These are phyloP conservation scores for Lepidurus packardi DNA, from an alignment of 1,140 invertebrate species.

Conservation along the genomic window DNA sequence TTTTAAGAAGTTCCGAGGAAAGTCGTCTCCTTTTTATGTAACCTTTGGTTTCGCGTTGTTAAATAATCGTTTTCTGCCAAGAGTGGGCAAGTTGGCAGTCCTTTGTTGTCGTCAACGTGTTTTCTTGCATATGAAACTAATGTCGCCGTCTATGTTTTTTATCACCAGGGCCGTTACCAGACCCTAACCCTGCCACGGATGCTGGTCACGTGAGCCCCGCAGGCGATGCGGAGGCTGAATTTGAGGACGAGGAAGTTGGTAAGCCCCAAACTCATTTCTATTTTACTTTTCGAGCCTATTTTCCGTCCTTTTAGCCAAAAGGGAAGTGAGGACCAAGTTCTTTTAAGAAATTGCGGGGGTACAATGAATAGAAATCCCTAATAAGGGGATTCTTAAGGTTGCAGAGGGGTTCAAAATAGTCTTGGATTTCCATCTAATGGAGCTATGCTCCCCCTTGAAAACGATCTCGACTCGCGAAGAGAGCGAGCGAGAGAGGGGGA, in stretches of 20 bases:
- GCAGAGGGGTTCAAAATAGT: background rate
- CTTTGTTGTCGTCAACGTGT: slow-evolving; percentile 18
- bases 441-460: background rate
- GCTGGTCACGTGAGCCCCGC: background rate
- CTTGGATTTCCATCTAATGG: background rate
- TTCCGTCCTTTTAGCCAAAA: background rate
- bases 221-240: background rate
- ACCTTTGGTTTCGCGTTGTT: background rate
- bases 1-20: background rate
- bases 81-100: background rate
- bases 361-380: slow-evolving; percentile 11
- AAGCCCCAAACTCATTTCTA: background rate
- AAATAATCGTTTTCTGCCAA: background rate
- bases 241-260: background rate
- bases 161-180: background rate
- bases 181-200: slow-evolving; percentile 12
- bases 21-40: background rate
- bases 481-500: background rate
- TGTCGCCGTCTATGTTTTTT: background rate
- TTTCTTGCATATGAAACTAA: slow-evolving; percentile 19
- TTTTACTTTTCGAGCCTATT: background rate
- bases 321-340: background rate
- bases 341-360: background rate
- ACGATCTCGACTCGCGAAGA: background rate
- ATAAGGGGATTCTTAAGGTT: slow-evolving; percentile 8